Evolutionary conservation across 2,113 vertebrate genomes (phyloP).

Genomic region (Anseranas semipalmata): DNA sequence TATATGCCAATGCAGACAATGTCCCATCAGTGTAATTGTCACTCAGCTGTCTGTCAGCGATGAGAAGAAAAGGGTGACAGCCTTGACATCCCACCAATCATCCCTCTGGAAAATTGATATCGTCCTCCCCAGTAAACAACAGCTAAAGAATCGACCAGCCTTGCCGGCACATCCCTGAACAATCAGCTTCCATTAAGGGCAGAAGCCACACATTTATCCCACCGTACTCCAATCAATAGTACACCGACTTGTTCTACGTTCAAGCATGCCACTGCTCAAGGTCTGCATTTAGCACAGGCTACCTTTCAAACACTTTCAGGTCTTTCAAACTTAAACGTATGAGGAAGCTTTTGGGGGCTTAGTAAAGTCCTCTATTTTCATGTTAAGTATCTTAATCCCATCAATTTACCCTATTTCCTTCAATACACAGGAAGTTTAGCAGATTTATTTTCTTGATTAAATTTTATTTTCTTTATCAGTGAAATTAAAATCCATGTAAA

Average conservation of each 20-base stretch:
- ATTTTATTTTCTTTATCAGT: not conserved
- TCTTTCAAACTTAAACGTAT: slow-evolving; percentile 8
- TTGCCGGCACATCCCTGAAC: slow-evolving; percentile 76
- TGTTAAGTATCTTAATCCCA: not conserved
- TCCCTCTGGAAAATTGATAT: slow-evolving; percentile 83
- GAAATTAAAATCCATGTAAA: not conserved
- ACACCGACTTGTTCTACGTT: slow-evolving; percentile 56
- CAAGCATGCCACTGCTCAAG: slow-evolving; percentile 47
- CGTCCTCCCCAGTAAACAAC: slow-evolving; percentile 84
- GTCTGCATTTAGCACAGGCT: slow-evolving; percentile 64
- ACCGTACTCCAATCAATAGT: slow-evolving; percentile 76
- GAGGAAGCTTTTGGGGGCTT: not conserved
- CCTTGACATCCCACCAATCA: slow-evolving; percentile 83
- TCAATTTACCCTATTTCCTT: not conserved
- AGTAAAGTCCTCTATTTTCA: not conserved
- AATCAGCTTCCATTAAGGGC: slow-evolving; percentile 85
- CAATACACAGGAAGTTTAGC: not conserved
- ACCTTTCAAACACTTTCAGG: slow-evolving; percentile 49
- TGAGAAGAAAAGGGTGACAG: slow-evolving; percentile 79
- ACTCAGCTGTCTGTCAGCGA: slow-evolving; percentile 78
- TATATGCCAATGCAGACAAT: slow-evolving; percentile 80
- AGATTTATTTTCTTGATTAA: not conserved
- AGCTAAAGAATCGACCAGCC: slow-evolving; percentile 81
- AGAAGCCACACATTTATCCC: slow-evolving; percentile 82
- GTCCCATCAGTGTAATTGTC: slow-evolving; percentile 79